Evolutionary conservation across 2,888 invertebrate species (phyloP), one percentile per base, ranked within the genome.

Genomic region (Rotaria macrura): DNA sequence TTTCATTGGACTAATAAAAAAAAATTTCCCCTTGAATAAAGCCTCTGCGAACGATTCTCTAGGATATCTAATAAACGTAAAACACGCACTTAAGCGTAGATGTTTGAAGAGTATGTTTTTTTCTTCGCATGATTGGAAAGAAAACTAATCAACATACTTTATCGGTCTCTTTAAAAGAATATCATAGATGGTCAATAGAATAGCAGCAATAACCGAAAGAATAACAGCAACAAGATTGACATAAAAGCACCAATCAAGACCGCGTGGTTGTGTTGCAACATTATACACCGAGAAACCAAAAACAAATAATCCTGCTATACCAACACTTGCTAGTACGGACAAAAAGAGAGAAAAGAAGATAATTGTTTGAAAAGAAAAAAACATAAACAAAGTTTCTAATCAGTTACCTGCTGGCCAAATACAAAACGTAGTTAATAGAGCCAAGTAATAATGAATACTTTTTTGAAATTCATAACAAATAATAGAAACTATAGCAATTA

Each of bases 161-260:
- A 43, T 14, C 2, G 79, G 79, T 79, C 43, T 79, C 43, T 79
- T 79, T 43, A 79, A 10, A 2, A 79, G 79, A 25, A 23, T 14
- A 79, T 43, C 79, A 79, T 79, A 79, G 10, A 79, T 79, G 2
- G 79, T 38, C n/a, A 79, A 43, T 7, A 43, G 5, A 17, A 79
- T 43, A 25, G 43, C 40, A 38, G 20, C 79, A 43, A 43, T 43
- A 25, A 79, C 12, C 23, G 79, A 43, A n/a, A 79, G 43, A 12
- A 43, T 43, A 25, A 79, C 79, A 43, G 79, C 79, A 25, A 43
- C 79, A 38, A 79, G 3, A 25, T 79, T 79, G 3, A 79, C 23
- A 43, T 79, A 79, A 43, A 79, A 79, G 43, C 79, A 79, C 79
- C 79, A 79, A n/a, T 79, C 79, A 25, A 79, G 43, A 25, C 23